Conservation (phyloP, 2,888 invertebrate species). For the Gymnoscelis rufifasciata region DNA sequence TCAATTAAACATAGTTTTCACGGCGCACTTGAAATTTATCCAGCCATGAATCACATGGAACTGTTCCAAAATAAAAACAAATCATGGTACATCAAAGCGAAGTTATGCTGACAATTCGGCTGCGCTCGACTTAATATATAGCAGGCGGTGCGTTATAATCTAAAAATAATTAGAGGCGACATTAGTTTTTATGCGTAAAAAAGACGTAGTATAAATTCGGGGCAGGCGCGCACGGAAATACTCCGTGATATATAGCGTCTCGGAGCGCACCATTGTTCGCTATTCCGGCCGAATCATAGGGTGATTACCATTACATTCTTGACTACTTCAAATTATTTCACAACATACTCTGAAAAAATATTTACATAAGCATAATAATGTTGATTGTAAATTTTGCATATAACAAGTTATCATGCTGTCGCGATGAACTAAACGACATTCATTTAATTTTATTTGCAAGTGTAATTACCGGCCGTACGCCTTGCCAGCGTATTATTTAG, state of each 20-base stretch:
- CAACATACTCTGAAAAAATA: constrained; percentile 19
- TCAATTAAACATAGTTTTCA: constrained; percentile 68
- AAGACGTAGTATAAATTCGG: constrained; percentile 61
- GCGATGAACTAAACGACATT: constrained; percentile 29
- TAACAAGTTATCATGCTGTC: constrained; percentile 26
- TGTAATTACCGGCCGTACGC: constrained; percentile 36
- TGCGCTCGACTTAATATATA: constrained; percentile 72
- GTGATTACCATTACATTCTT: constrained; percentile 40
- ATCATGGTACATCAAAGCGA: constrained; percentile 75
- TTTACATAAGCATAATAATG: constrained; percentile 21
- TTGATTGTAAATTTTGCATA: constrained; percentile 26
- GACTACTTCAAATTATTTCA: constrained; percentile 16
- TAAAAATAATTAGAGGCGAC: constrained; percentile 78
- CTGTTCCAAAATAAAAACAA: constrained; percentile 74
- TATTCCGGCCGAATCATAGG: constrained; percentile 48
- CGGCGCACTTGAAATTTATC: constrained; percentile 69
- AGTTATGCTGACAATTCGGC: constrained; percentile 78
- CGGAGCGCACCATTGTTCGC: constrained; percentile 61
- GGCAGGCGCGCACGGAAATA: constrained; percentile 67
- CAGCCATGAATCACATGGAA: constrained; percentile 71
- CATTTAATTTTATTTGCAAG: constrained; percentile 45
- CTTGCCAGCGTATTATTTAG: constrained; percentile 46
- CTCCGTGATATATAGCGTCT: constrained; percentile 66
- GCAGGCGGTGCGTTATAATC: constrained; percentile 76
- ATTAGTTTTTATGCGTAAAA: constrained; percentile 78